Evolutionary conservation across 2,113 vertebrate species (phyloP), one percentile per base, ranked within the genome.

Genomic region (Lota lota): DNA sequence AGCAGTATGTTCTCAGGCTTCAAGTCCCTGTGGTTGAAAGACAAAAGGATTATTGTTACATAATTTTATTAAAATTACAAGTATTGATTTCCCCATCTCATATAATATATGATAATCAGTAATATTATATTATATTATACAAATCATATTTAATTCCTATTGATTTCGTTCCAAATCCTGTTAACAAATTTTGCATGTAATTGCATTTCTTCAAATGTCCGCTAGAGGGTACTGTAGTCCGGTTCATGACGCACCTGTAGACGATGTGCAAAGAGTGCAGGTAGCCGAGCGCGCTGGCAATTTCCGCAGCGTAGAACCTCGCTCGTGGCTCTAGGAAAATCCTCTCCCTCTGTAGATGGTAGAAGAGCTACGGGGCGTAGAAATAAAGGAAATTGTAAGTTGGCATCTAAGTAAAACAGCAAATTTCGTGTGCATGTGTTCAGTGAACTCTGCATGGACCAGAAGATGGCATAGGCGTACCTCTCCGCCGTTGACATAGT

Each of bases 1-100:
- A 94, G 40, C 66, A 94, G 79, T 78, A 94, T 93, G 88, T 94
- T 94, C 80, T 94, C 93, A 2, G 93, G 93, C 79, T 94, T 94
- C 63, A 94, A 82, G 76, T 94, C 93, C 81, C 93, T 94, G 80
- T 24, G 20, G 14, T 16, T 5, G 7, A 65, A 36, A 60, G 40
- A 59, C 1, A 65, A 63, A 22, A 60, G 2, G 36, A 53, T 18
- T 6, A 47, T 56, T 16, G 1, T 12, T 11, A 11, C 12, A 8
- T 47, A 14, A 8, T 47, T 14, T 12, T 47, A 5, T 47, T 47
- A 47, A 10, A n/a, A n/a, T n/a, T n/a, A n/a, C n/a, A n/a, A n/a
- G n/a, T n/a, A 12, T 47, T 47, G 40, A 47, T 14, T 10, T 10
- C 10, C 28, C 28, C 0, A 5, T 33, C 4, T 6, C 40, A 47